Conservation (phyloP, 2,113 vertebrate genomes). For the Axis porcinus region DNA sequence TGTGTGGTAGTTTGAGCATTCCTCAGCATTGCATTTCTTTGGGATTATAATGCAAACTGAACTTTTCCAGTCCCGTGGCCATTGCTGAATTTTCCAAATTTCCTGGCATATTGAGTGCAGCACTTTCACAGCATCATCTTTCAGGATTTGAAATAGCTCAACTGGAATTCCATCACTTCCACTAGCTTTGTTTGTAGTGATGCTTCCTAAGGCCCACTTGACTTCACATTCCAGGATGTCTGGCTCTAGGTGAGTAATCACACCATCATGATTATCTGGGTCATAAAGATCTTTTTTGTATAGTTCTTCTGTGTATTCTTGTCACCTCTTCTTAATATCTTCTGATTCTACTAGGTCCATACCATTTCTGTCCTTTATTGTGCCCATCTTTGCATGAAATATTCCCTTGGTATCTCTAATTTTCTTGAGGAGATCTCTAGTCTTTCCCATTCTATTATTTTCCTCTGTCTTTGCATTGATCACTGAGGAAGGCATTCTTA, state of each 20-base stretch:
- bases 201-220: neutral
- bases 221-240: neutral
- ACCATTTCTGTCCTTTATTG: neutral
- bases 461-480: neutral
- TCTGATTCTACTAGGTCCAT: neutral
- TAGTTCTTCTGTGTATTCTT: neutral
- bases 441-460: neutral
- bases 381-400: neutral
- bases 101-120: neutral
- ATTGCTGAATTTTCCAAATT: neutral
- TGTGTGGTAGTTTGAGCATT: neutral
- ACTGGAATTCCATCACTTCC: neutral
- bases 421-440: neutral
- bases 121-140: neutral
- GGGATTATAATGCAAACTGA: neutral
- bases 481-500: neutral
- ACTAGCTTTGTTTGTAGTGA: neutral
- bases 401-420: neutral
- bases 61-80: neutral
- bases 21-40: neutral
- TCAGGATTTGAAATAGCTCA: neutral
- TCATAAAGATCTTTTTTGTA: neutral
- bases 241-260: neutral
- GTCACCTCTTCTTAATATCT: neutral
- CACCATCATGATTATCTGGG: neutral